Conservation (phyloP, 2,113 vertebrate genomes). For the Microcebus ravelobensis region DNA sequence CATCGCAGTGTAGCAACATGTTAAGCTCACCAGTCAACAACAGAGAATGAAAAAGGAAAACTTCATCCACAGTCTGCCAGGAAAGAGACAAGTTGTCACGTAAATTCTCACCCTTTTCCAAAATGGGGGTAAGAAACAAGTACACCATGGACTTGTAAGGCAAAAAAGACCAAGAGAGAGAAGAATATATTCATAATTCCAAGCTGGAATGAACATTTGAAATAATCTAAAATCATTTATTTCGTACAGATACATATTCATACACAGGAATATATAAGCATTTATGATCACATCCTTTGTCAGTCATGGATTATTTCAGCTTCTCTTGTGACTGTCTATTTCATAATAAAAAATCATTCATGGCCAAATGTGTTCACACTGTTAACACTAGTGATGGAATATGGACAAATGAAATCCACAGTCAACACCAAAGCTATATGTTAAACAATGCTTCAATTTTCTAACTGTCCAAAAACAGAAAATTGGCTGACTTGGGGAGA, state of each 20-base stretch:
- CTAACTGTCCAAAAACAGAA: background rate
- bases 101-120: background rate
- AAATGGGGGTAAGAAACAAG: background rate
- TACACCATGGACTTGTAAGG: background rate
- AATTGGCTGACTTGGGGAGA: background rate
- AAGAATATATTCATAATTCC: background rate
- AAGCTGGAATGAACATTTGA: background rate
- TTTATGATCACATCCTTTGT: background rate
- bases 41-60: background rate
- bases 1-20: background rate
- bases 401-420: background rate
- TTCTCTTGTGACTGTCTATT: background rate
- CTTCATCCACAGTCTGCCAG: background rate
- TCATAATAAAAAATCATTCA: background rate
- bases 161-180: background rate
- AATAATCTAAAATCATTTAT: background rate
- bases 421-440: background rate
- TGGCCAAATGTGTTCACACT: background rate
- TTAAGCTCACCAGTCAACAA: background rate
- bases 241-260: background rate
- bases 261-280: background rate
- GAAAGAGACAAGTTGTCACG: background rate
- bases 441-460: background rate
- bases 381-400: background rate
- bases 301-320: slow-evolving; percentile 4